A percentile compares a stretch with the other conserved stretches of the same genome.
phyloP scores from a whole-genome alignment of 2,113 vertebrate species.

The Labeo catla region DNA sequence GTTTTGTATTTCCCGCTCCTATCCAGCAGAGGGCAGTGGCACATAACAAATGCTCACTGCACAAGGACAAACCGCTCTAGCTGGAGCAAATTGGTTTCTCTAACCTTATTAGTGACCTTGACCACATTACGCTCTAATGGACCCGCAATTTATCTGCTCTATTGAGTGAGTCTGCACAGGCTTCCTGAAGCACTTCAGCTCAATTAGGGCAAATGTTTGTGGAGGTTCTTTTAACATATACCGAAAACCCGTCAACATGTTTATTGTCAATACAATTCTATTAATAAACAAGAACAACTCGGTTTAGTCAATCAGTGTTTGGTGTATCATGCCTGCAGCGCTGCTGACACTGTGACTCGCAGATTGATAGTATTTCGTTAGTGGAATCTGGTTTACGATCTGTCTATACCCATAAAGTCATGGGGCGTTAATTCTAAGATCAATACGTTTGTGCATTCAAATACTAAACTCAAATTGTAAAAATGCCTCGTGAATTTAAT shows the following conservation, averaged over 20 bases:
- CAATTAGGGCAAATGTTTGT: neutral
- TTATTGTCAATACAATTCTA: neutral
- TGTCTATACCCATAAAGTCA: neutral
- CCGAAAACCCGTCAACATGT: neutral
- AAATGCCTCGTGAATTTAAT: neutral
- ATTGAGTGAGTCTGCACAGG: neutral
- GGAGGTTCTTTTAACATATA: neutral
- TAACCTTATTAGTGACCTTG: slow-evolving; percentile 23
- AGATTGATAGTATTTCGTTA: slow-evolving; percentile 17
- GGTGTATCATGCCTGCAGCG: neutral
- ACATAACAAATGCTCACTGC: neutral
- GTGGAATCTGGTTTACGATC: neutral
- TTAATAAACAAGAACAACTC: neutral
- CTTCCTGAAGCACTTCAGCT: slow-evolving; percentile 10
- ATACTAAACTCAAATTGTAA: neutral
- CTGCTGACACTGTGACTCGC: neutral
- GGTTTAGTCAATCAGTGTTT: neutral
- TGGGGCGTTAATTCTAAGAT: slow-evolving; percentile 19
- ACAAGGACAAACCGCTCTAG: neutral
- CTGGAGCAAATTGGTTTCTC: slow-evolving; percentile 21
- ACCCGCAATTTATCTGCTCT: neutral
- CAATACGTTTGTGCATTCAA: neutral
- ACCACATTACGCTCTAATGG: slow-evolving; percentile 24
- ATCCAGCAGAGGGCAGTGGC: slow-evolving; percentile 48
- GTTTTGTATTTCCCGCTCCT: neutral